A percentile compares a stretch with the other conserved stretches of the same genome.
Evolutionary conservation across 2,888 invertebrate species (phyloP).

Genomic region (Azorinus chamasolen): DNA sequence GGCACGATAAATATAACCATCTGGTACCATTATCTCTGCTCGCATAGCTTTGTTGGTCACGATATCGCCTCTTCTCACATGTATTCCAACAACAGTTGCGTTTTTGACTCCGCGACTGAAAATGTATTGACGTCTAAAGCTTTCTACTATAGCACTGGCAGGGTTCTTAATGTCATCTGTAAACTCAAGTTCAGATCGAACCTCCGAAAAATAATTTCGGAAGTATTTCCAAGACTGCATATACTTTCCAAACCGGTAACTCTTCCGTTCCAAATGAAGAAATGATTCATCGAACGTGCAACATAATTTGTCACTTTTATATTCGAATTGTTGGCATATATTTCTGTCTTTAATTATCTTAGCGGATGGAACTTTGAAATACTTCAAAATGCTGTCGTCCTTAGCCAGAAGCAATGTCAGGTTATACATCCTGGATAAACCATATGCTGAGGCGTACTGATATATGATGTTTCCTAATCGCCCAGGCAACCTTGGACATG

Average conservation of each 20-base stretch:
- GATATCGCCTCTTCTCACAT: conserved; percentile 11
- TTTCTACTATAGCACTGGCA: conserved; percentile 5
- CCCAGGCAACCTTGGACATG: too few species aligned
- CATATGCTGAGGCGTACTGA: conserved; percentile 12
- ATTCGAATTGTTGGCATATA: conserved; percentile 8
- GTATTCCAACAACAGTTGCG: conserved; percentile 16
- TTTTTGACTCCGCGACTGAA: background rate
- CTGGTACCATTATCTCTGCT: conserved; percentile 10
- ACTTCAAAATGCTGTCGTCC: conserved; percentile 1
- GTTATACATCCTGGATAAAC: background rate
- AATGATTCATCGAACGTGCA: conserved; percentile 5
- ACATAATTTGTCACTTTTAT: conserved; percentile 1
- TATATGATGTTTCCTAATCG: conserved; percentile 16
- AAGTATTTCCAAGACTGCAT: conserved; percentile 20
- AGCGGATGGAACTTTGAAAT: conserved; percentile 11
- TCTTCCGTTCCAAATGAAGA: background rate
- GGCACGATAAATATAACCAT: conserved; percentile 15
- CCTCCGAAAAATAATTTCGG: background rate
- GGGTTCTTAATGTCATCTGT: background rate
- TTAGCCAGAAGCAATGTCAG: conserved; percentile 5
- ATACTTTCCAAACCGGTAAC: conserved; percentile 1
- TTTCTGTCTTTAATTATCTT: background rate
- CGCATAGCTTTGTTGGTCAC: background rate
- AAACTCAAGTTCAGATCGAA: conserved; percentile 8
- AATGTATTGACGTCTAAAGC: background rate